phyloP scores from a whole-genome alignment of 1,140 invertebrate genomes.

The Philaenus spumarius region DNA sequence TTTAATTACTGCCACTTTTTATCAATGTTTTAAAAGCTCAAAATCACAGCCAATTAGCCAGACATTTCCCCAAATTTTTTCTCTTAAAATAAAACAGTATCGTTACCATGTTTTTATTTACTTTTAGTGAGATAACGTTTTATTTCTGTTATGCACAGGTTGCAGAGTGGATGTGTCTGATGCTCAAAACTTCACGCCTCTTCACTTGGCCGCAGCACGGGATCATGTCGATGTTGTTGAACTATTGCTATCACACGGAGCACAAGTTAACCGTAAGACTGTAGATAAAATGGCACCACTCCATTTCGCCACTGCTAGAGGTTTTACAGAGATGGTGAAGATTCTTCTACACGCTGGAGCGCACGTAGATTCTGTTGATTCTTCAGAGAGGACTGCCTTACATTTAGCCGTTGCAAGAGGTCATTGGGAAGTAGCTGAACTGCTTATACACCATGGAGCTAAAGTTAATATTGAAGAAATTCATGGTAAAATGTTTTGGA shows the following conservation, averaged over 20 bases:
- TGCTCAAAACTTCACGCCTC: conserved; percentile 38
- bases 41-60: no score
- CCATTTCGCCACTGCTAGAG: conserved; percentile 39
- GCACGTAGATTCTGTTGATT: conserved; percentile 51
- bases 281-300: conserved; percentile 39
- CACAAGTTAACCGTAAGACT: conserved; percentile 33
- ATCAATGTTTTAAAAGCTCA: no score
- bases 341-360: conserved; percentile 39
- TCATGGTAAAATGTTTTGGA: conserved; percentile 41
- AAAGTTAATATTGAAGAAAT: conserved; percentile 52
- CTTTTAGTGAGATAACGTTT: no score
- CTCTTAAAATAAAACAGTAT: no score
- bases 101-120: no score
- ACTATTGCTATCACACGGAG: conserved; percentile 32
- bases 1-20: no score
- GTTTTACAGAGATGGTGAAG: conserved; percentile 34
- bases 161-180: conserved; percentile 27
- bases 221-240: conserved; percentile 36
- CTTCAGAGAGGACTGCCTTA: conserved; percentile 49
- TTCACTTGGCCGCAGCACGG: conserved; percentile 40
- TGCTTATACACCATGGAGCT: conserved; percentile 45
- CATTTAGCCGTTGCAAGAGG: conserved; percentile 44
- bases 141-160: no score
- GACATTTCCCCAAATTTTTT: no score
- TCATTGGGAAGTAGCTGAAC: conserved; percentile 41